phyloP scores from a whole-genome alignment of 1,140 invertebrate genomes.

The Microplitis demolitor region DNA sequence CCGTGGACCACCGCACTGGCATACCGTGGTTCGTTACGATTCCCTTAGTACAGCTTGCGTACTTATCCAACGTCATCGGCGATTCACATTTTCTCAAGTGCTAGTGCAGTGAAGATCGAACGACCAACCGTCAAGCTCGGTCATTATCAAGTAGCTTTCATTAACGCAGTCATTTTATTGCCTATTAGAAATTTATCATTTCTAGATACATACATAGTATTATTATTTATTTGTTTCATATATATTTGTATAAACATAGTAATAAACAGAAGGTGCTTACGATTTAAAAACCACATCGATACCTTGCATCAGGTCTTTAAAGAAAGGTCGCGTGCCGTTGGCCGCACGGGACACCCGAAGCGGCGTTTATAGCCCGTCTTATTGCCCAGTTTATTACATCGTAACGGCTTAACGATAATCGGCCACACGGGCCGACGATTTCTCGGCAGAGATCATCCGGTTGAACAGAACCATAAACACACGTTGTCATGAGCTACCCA shows the following conservation, averaged over 20 bases:
- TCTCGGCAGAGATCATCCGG: constrained; percentile 18
- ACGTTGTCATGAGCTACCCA: constrained; percentile 44
- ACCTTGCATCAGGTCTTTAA: neutral
- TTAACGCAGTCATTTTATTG: neutral
- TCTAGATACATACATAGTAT: neutral
- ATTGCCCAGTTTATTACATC: constrained; percentile 58
- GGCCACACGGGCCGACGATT: constrained; percentile 19
- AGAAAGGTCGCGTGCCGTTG: constrained; percentile 51
- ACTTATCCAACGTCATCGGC: constrained; percentile 48
- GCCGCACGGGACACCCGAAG: constrained; percentile 41
- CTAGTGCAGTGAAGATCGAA: constrained; percentile 50
- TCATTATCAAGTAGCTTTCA: neutral
- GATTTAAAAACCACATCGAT: constrained; percentile 2
- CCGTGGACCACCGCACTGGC: constrained; percentile 64
- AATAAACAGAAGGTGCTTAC: neutral
- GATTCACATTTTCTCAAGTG: constrained; percentile 54
- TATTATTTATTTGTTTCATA: neutral
- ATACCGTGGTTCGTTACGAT: constrained; percentile 61
- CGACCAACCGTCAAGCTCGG: constrained; percentile 12
- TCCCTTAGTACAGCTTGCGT: constrained; percentile 48
- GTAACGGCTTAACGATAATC: constrained; percentile 58
- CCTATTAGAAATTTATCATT: neutral
- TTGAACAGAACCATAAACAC: constrained; percentile 46
- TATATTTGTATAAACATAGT: neutral
- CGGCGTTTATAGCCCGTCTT: constrained; percentile 55